Evolutionary conservation across 2,888 invertebrate species (phyloP), one percentile per base, ranked within the genome.

Genomic region (Drosophila mulleri): DNA sequence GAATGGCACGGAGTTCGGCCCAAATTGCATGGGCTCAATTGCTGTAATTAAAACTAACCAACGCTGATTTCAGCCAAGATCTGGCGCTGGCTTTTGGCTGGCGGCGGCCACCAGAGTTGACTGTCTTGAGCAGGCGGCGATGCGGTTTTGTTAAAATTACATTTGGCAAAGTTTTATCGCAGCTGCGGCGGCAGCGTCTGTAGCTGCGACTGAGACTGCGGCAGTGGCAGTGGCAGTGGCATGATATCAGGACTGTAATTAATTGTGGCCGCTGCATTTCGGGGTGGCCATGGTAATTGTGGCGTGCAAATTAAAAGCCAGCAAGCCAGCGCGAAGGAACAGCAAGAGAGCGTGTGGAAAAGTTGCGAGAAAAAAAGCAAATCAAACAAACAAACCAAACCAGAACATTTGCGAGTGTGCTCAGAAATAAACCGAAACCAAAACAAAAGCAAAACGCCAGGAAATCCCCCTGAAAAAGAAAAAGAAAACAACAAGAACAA

Each of bases 11-110:
- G 67, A 72, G 69, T 57, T 84, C 66, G 75, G 63, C 81, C 82
- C 80, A 91, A 90, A 91, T 89, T 88, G 86, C 89, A 88, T 90
- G 86, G 76, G 72, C 83, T 80, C 82, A 88, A 90, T 84, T 88
- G 82, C 86, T 81, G 89, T 91, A 91, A 91, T 91, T 91, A 91
- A 91, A 91, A 84, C 86, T 82, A 89, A 86, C 83, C 85, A 82
- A 75, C 77, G 66, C 67, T 83, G 83, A 83, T 87, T 89, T 75
- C 70, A 72, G 78, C 72, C 72, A 72, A 73, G 88, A 85, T 85
- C 72, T 80, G 69, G 59, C 64, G 47, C 58, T 62, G 29, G 52
- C 53, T 61, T 62, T 6, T 50, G 50, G 50, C 48, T 48, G 48
- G 59, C 45, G 75, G 75, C 62, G 64, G 58, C 23, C 54, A 6